Conservation (phyloP, 1,140 invertebrate genomes). For the Orchesella cincta region DNA sequence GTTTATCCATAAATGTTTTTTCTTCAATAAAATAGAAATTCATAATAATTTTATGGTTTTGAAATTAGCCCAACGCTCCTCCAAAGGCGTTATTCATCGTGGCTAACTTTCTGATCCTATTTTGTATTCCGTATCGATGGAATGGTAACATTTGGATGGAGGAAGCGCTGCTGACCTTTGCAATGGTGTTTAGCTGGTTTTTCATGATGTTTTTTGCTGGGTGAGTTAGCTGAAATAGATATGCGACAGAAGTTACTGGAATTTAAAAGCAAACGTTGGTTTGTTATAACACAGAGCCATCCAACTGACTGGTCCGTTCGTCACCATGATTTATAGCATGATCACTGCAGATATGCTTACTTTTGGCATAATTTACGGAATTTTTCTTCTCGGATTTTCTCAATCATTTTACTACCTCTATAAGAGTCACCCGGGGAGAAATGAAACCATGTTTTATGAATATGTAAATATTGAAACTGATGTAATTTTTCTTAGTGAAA, state of each 20-base stretch:
- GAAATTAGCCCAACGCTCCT: slow-evolving; percentile 71
- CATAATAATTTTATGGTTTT: slow-evolving; percentile 29
- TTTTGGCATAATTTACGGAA: slow-evolving; percentile 92
- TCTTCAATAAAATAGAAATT: not conserved
- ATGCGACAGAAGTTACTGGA: not conserved
- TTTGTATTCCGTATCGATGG: slow-evolving; percentile 86
- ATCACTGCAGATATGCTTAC: slow-evolving; percentile 96
- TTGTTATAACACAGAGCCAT: slow-evolving; percentile 74
- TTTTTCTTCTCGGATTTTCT: slow-evolving; percentile 91
- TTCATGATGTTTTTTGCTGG: slow-evolving; percentile 98
- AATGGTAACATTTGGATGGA: slow-evolving; percentile 73
- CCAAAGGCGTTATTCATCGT: slow-evolving; percentile 91
- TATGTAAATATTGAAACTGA: too few species aligned
- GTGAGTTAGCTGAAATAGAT: slow-evolving; percentile 54
- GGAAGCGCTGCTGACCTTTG: slow-evolving; percentile 87
- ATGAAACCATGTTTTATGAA: slow-evolving; percentile 74
- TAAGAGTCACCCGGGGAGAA: slow-evolving; percentile 82
- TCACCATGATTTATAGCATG: slow-evolving; percentile 99
- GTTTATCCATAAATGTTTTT: not conserved
- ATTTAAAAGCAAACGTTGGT: slow-evolving; percentile 12
- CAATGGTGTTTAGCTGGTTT: slow-evolving; percentile 94
- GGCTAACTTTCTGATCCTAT: slow-evolving; percentile 87
- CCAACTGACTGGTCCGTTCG: slow-evolving; percentile 90
- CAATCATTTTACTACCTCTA: slow-evolving; percentile 97
- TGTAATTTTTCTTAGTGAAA: too few species aligned